These are phyloP conservation scores for Engraulis encrasicolus DNA, from an alignment of 2,113 vertebrate species.

Conservation along the genomic window DNA sequence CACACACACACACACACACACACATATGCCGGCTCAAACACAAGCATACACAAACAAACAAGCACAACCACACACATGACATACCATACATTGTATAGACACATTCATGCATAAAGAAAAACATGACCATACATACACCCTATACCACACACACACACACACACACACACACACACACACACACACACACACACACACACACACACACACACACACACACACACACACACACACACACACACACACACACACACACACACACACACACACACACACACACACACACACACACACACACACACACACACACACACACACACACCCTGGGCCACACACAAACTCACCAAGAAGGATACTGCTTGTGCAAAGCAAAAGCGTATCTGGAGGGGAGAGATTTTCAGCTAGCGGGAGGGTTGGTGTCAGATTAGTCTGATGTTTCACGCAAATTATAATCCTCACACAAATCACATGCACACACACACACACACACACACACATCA, in stretches of 20 bases:
- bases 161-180: no score
- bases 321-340: neutral
- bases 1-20: neutral
- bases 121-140: no score
- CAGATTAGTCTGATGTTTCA: slow-evolving; percentile 38
- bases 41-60: neutral
- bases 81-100: no score
- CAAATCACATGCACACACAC: slow-evolving; percentile 5
- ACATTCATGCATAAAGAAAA: no score
- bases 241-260: neutral
- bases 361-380: neutral
- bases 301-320: neutral
- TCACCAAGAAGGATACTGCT: neutral
- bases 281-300: neutral
- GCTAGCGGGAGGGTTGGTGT: slow-evolving; percentile 37
- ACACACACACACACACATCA: slow-evolving; percentile 2
- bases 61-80: neutral
- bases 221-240: neutral
- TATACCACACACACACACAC: no score
- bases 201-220: neutral
- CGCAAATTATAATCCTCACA: slow-evolving; percentile 26
- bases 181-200: neutral
- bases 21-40: neutral
- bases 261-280: neutral
- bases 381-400: slow-evolving; percentile 19